A percentile compares a stretch with the other conserved stretches of the same genome.
Evolutionary conservation across 1,140 invertebrate species (phyloP).

Genomic region (Ylistrum balloti): DNA sequence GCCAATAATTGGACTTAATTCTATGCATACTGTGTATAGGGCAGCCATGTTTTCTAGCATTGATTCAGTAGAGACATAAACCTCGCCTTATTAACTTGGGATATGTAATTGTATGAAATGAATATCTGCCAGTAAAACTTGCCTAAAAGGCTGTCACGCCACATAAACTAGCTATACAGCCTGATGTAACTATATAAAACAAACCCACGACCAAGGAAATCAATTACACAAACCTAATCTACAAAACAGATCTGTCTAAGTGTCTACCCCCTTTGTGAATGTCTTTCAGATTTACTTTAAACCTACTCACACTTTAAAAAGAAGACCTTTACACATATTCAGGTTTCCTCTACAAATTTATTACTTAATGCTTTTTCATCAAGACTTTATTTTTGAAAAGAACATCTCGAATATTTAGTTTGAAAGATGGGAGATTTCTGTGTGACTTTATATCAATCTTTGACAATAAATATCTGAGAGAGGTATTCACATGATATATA

Average conservation of each 20-base stretch:
- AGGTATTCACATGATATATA: not conserved
- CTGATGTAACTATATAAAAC: conserved; percentile 28
- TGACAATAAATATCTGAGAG: not conserved
- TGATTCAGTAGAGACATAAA: not conserved
- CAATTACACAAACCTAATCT: conserved; percentile 23
- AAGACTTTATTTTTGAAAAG: conserved; percentile 11
- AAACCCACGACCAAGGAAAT: conserved; percentile 29
- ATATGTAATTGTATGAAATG: conserved; percentile 36
- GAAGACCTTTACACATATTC: not conserved
- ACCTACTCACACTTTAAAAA: conserved; percentile 14
- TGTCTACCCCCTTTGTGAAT: conserved; percentile 16
- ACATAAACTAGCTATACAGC: not conserved
- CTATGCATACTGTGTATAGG: conserved; percentile 8
- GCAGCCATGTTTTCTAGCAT: conserved; percentile 22
- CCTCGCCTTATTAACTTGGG: not conserved
- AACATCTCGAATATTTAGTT: conserved; percentile 20
- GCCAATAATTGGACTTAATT: conserved; percentile 14
- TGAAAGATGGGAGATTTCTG: conserved; percentile 17
- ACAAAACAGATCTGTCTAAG: not conserved
- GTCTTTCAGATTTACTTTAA: conserved; percentile 15
- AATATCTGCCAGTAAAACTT: conserved; percentile 20
- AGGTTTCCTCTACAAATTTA: conserved; percentile 24
- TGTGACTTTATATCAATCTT: not conserved
- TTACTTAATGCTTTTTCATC: conserved; percentile 18
- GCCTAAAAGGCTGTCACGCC: conserved; percentile 14